Evolutionary conservation across 2,113 vertebrate genomes (phyloP).

Genomic region (Hippoglossus stenolepis): DNA sequence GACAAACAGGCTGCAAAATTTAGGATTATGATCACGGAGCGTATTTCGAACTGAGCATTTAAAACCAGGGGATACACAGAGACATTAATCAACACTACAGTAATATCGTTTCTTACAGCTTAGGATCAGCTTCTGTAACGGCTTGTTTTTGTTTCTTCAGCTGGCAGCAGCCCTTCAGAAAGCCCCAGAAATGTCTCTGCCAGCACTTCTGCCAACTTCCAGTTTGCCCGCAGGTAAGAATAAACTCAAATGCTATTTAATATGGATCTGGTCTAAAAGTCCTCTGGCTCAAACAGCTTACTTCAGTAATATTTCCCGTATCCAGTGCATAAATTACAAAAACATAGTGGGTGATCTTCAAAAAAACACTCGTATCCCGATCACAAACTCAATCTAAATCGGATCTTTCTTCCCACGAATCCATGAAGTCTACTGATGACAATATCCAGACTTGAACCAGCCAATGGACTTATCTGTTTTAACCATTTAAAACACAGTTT

Average conservation of each 20-base stretch:
- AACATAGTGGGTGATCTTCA: neutral
- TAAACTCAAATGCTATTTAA: slow-evolving; percentile 2
- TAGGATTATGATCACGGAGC: neutral
- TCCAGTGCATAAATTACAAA: neutral
- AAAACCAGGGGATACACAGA: neutral
- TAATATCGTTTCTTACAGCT: neutral
- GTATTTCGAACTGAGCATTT: neutral
- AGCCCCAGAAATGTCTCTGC: slow-evolving; percentile 93
- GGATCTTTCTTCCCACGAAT: neutral
- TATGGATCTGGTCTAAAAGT: slow-evolving; percentile 17
- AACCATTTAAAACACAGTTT: neutral
- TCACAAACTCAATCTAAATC: neutral
- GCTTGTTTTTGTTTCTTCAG: slow-evolving; percentile 62
- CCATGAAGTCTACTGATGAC: neutral
- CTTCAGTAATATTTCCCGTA: neutral
- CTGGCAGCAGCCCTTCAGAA: slow-evolving; percentile 92
- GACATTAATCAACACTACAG: too few species aligned
- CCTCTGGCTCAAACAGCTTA: neutral
- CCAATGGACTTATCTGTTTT: neutral
- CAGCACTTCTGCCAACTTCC: slow-evolving; percentile 88
- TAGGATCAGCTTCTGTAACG: neutral
- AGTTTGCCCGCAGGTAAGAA: slow-evolving; percentile 92
- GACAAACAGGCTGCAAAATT: neutral
- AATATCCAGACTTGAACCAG: neutral
- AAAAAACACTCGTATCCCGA: neutral